Base-by-base conservation (phyloP, 1,140 invertebrate genomes). In the Drosophila fuyamai region DNA sequence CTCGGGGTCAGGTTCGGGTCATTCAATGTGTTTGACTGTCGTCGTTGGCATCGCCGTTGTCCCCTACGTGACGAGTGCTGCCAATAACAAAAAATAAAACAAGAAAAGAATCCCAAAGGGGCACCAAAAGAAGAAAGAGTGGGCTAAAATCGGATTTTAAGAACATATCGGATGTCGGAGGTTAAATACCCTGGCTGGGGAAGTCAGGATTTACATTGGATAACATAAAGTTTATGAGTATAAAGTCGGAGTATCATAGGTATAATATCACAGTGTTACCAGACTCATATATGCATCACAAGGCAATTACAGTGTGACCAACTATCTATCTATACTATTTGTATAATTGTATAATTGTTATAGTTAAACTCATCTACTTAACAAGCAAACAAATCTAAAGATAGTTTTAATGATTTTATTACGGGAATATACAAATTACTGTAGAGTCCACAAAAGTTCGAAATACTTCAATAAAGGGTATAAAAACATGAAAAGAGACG, bases 1-100 rank as follows among this genome's bases (percentile, higher is more conserved):
- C 51, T 47, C 14, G 48, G 66, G 67, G 50, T 71, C 67, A 47
- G 67, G 51, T 68, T 71, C 66, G 68, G 68, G 68, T 72, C 66
- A 72, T 71, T 71, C 68, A 50, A 71, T 71, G 68, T 71, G 66
- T 72, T 72, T 58, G 68, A 72, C 68, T 72, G 68, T 50, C 62
- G 61, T 46, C 65, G 51, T 54, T 54, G 66, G 48, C 62, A 67
- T 43, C 29, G 66, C 23, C 61, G 66, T 47, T 70, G 67, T 71
- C 66, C 67, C 54, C 53, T 72, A 72, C 68, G 68, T 72, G 68
- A 72, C 68, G 66, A 72, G 66, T 58, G 66, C 66, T 72, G 68
- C 68, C 68, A 72, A 71, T 71, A 67, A 70, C 51, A 40, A 38
- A 35, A 48, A 70, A 70, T 1, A 41, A 47, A 63, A 46, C 13